Evolutionary conservation across 2,797 vertebrate species (phyloP), one percentile per base, ranked within the genome.

Genomic region (Clamator glandarius): DNA sequence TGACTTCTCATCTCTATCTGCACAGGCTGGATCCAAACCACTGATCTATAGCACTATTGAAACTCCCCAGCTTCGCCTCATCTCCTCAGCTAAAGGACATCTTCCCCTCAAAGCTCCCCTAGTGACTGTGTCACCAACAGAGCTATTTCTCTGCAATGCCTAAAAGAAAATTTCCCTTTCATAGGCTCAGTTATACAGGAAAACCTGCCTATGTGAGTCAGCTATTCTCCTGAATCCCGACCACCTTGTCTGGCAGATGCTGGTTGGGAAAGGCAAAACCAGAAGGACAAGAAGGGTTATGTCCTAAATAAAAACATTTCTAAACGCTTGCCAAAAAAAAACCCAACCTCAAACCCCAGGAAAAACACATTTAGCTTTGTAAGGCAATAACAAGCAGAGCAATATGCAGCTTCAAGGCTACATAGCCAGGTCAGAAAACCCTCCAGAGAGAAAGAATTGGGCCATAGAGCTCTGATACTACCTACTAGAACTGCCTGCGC

Each of bases 161-260:
- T 57, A 36, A 82, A 93, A 90, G 88, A 95, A 90, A 93, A 89
- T 90, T 83, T 72, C 87, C 63, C 59, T 91, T 94, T 64, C 66
- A 12, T 0, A 74, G 58, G 29, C 36, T 90, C 84, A 63, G 0
- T 73, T 59, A 80, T 25, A 78, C 31, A 84, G 63, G 89, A 70
- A 92, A 91, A 78, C 52, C 61, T 89, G 74, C 89, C 74, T 70
- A 4, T 4, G 31, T 76, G 90, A 94, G 50, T 72, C 93, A 94
- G 90, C 78, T 94, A 13, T 66, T 91, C 55, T 63, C 72, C 57
- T 46, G 41, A 62, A 89, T 87, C 61, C 55, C 15, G 67, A 33
- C 80, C 54, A 64, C 59, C 33, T 41, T 61, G 48, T 69, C 91
- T 67, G 63, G 10, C 39, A 46, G 48, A 79, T 85, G 17, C 36